Evolutionary conservation across 2,113 vertebrate genomes (phyloP).

Genomic region (Tonatia bakeri): DNA sequence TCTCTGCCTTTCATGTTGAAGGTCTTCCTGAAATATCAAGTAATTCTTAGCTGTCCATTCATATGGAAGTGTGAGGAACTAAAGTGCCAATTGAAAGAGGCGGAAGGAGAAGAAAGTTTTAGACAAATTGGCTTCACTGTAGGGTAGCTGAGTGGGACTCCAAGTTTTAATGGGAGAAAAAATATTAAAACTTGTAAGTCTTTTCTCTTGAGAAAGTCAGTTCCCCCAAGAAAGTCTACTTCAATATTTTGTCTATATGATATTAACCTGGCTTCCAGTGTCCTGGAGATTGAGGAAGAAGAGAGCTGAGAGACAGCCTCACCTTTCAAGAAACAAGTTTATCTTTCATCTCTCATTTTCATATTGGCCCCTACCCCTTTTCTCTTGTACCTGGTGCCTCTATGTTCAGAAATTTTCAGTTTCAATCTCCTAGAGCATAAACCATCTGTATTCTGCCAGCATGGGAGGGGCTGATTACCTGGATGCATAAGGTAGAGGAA

Average conservation of each 20-base stretch:
- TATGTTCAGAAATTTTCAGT: neutral
- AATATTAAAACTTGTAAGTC: neutral
- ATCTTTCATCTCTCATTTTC: neutral
- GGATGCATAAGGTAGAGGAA: neutral
- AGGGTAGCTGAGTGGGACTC: neutral
- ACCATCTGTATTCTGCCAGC: neutral
- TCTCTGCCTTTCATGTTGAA: neutral
- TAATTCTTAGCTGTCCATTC: constrained; percentile 23
- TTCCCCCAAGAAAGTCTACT: neutral
- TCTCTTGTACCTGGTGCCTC: neutral
- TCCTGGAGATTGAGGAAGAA: neutral
- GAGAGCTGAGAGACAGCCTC: neutral
- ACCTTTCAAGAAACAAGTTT: neutral
- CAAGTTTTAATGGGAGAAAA: neutral
- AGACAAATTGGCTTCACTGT: neutral
- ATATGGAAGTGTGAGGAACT: neutral
- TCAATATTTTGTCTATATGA: neutral
- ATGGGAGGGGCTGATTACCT: neutral
- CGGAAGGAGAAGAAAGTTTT: neutral
- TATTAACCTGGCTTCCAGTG: neutral
- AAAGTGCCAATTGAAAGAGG: neutral
- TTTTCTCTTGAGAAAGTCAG: neutral
- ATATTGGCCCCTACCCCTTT: neutral
- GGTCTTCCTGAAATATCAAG: neutral
- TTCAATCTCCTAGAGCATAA: constrained; percentile 11